phyloP scores from a whole-genome alignment of 2,113 vertebrate genomes.

The Cephalopholis sonnerati region DNA sequence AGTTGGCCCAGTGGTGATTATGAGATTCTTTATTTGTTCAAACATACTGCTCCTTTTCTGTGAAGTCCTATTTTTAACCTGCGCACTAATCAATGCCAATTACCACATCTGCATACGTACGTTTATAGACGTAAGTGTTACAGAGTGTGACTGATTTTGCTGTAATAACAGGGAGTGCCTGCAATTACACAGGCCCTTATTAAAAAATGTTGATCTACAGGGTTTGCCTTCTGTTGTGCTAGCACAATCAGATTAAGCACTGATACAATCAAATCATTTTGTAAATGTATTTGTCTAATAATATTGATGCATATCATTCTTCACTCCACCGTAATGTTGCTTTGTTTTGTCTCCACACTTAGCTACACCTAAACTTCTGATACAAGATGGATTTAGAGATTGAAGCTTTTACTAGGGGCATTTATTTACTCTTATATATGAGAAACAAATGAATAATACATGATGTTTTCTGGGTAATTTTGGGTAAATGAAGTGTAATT shows the following conservation, averaged over 20 bases:
- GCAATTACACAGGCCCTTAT: not conserved
- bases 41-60: not conserved
- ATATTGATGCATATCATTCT: not conserved
- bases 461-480: not conserved
- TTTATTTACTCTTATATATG: not conserved
- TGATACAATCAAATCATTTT: not conserved
- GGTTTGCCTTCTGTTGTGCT: not conserved
- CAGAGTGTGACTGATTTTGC: no score
- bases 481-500: no score
- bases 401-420: not conserved
- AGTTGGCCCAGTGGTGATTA: not conserved
- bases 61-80: not conserved
- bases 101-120: no score
- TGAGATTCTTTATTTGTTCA: not conserved
- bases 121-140: not conserved
- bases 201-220: not conserved
- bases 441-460: not conserved
- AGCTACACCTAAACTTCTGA: not conserved
- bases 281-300: no score
- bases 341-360: not conserved
- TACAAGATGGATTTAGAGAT: not conserved
- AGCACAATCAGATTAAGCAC: not conserved
- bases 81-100: not conserved
- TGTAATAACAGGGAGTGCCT: slow-evolving; percentile 23
- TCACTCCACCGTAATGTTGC: not conserved